Conservation (phyloP, 2,797 vertebrate species). For the Lutjanus campechanus region DNA sequence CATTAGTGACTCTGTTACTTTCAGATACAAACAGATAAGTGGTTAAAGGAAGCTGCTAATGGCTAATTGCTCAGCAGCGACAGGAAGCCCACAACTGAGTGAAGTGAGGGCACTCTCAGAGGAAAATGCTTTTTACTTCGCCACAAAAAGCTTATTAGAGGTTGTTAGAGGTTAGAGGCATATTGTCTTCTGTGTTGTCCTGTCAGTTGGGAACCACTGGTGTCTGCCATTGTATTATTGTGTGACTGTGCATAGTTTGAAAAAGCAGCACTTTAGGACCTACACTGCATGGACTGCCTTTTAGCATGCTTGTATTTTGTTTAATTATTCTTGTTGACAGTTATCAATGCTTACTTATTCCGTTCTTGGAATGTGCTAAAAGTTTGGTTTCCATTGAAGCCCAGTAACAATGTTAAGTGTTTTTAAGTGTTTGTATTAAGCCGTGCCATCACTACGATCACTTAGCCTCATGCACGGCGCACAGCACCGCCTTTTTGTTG, state of each 20-base stretch:
- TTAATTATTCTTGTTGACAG: neutral
- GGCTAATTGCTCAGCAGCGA: slow-evolving; percentile 60
- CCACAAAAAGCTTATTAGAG: slow-evolving; percentile 52
- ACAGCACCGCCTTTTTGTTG: no score
- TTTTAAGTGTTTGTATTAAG: no score
- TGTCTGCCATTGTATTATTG: neutral
- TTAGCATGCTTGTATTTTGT: neutral
- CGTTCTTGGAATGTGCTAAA: neutral
- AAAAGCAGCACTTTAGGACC: neutral
- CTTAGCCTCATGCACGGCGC: no score
- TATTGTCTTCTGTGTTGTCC: slow-evolving; percentile 5
- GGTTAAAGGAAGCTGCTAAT: slow-evolving; percentile 54
- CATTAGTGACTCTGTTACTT: slow-evolving; percentile 42
- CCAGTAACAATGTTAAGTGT: no score
- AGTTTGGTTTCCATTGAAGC: neutral
- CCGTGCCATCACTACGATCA: no score
- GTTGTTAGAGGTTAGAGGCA: slow-evolving; percentile 29
- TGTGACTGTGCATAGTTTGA: neutral
- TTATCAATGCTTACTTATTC: neutral
- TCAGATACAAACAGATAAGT: slow-evolving; percentile 42
- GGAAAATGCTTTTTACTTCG: slow-evolving; percentile 39
- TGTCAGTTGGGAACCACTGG: neutral
- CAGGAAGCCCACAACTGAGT: slow-evolving; percentile 59
- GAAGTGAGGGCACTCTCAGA: slow-evolving; percentile 37
- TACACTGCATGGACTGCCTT: neutral